Conservation (phyloP, 2,797 vertebrate species). For the Macropus fuliginosus region DNA sequence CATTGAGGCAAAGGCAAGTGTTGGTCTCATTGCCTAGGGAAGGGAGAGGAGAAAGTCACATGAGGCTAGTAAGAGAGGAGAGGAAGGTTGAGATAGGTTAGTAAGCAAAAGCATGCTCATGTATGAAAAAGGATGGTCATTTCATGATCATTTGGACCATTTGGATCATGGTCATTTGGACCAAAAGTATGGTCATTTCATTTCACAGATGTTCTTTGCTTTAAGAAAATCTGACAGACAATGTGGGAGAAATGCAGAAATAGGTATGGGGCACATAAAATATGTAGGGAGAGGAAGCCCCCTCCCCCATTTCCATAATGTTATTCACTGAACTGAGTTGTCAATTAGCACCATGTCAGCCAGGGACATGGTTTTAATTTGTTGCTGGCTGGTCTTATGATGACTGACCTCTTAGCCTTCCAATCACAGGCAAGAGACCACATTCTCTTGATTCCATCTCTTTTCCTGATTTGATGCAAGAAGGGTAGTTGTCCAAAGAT, state of each 20-base stretch:
- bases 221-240: neutral
- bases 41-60: slow-evolving; percentile 14
- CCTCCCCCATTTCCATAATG: neutral
- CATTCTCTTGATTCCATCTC: too few species aligned
- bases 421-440: too few species aligned
- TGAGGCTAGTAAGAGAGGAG: neutral
- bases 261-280: neutral
- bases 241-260: neutral
- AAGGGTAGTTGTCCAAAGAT: neutral
- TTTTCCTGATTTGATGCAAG: neutral
- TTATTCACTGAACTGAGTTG: neutral
- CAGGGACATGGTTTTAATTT: neutral
- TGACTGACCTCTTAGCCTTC: neutral
- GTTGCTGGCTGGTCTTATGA: neutral
- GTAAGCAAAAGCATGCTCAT: neutral
- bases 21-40: slow-evolving; percentile 72
- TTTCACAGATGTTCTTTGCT: neutral
- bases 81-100: neutral
- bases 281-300: neutral
- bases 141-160: too few species aligned
- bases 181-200: too few species aligned
- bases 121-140: too few species aligned
- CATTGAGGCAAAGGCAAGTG: slow-evolving; percentile 84
- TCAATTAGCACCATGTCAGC: neutral
- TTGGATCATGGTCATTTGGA: too few species aligned